Percentiles rank a stretch among this genome's conserved stretches.
phyloP scores from a whole-genome alignment of 2,888 invertebrate species.

The Arrhopalites spinosus region DNA sequence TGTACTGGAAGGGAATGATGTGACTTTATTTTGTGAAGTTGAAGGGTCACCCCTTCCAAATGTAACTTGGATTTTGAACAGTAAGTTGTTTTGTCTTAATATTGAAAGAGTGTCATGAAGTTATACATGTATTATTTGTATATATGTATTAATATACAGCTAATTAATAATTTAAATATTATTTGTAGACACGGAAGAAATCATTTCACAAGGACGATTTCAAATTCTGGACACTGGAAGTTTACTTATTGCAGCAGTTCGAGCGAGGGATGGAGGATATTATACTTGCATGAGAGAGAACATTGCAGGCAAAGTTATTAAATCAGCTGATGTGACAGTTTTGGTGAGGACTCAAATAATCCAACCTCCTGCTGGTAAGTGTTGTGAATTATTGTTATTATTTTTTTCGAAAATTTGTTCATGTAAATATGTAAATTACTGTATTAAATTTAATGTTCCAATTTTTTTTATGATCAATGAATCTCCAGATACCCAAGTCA shows the following conservation, averaged over 20 bases:
- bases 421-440: not conserved
- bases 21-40: conserved; percentile 83
- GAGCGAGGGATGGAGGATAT: conserved; percentile 81
- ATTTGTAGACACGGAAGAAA: conserved; percentile 51
- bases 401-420: not conserved
- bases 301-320: conserved; percentile 86
- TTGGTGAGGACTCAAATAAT: conserved; percentile 90
- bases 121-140: not conserved
- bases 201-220: conserved; percentile 73
- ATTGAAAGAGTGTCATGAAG: not conserved
- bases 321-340: conserved; percentile 55
- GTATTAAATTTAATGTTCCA: not conserved
- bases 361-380: conserved; percentile 87
- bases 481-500: conserved; percentile 71
- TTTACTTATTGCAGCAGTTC: conserved; percentile 83
- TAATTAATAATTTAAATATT: conserved; percentile 10
- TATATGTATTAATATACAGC: not conserved
- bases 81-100: conserved; percentile 64
- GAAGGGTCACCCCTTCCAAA: conserved; percentile 86
- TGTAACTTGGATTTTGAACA: conserved; percentile 88
- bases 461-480: not conserved
- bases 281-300: conserved; percentile 89
- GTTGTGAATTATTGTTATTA: not conserved
- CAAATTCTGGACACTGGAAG: conserved; percentile 86
- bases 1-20: conserved; percentile 90